Evolutionary conservation across 2,113 vertebrate species (phyloP).

Genomic region (Carollia perspicillata): DNA sequence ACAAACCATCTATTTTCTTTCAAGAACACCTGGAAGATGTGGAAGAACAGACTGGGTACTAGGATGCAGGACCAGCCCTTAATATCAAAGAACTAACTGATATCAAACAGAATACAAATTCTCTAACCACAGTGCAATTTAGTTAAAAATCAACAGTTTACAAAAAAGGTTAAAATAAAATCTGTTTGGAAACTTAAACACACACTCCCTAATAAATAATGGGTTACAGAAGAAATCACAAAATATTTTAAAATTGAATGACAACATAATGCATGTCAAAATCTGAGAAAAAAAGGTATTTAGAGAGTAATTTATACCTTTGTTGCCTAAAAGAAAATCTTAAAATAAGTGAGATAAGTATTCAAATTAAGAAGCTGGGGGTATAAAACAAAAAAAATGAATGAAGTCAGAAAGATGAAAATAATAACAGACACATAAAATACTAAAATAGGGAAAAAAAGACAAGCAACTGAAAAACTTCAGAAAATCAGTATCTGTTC

Average conservation of each 20-base stretch:
- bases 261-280: constrained; percentile 11
- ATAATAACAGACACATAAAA: not conserved
- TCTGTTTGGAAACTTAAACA: not conserved
- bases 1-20: not conserved
- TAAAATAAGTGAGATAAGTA: not conserved
- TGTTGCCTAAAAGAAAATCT: not conserved
- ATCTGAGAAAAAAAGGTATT: not conserved
- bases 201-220: not conserved
- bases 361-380: not conserved
- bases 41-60: not conserved
- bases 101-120: not conserved
- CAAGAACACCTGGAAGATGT: not conserved
- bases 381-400: not conserved
- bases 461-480: not conserved
- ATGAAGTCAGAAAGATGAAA: not conserved
- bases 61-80: not conserved
- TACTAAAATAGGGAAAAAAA: no score
- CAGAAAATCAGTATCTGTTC: not conserved
- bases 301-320: not conserved
- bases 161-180: constrained; percentile 22
- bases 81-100: not conserved
- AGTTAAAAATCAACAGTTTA: not conserved
- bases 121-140: not conserved
- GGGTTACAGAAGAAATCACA: constrained; percentile 1
- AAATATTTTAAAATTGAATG: constrained; percentile 24